These are phyloP conservation scores for Pocillopora grandis DNA, from an alignment of 92 coral and sea anemone species.

Conservation along the genomic window DNA sequence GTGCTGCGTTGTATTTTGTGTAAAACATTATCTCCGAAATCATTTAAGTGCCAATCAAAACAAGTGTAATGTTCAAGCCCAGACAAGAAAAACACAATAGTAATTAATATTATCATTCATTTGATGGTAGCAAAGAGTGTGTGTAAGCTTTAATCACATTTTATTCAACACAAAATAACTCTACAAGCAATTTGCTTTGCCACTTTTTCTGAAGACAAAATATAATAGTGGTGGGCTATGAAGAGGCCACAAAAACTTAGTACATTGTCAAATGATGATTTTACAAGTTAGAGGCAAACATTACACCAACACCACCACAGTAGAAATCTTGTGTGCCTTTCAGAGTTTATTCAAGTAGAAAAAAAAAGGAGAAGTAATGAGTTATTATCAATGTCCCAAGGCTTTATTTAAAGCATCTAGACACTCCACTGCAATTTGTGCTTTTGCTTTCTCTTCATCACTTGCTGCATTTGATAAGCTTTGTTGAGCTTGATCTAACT, in stretches of 20 bases:
- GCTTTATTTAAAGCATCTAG: slow-evolving; percentile 87
- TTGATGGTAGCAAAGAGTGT: neutral
- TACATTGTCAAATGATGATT: neutral
- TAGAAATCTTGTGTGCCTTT: neutral
- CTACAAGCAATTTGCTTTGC: neutral
- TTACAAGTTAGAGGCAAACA: neutral
- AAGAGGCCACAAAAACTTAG: neutral
- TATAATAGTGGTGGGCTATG: neutral
- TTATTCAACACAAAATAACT: slow-evolving; percentile 19
- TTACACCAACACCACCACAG: neutral
- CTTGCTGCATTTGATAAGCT: slow-evolving; percentile 80
- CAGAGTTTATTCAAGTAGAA: neutral
- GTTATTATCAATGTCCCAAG: slow-evolving; percentile 33
- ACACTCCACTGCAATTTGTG: slow-evolving; percentile 90
- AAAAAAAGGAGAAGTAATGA: neutral
- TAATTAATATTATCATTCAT: too few species aligned
- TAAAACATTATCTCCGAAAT: too few species aligned
- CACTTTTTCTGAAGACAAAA: neutral
- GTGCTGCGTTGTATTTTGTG: too few species aligned
- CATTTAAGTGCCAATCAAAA: too few species aligned
- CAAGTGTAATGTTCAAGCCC: too few species aligned
- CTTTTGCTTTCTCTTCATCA: slow-evolving; percentile 90
- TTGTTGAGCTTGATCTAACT: slow-evolving; percentile 92
- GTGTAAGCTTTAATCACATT: neutral
- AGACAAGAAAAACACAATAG: too few species aligned